Percentiles rank a stretch among this genome's conserved stretches.
Conservation (phyloP, 2,797 vertebrate genomes). For the Periparus ater region DNA sequence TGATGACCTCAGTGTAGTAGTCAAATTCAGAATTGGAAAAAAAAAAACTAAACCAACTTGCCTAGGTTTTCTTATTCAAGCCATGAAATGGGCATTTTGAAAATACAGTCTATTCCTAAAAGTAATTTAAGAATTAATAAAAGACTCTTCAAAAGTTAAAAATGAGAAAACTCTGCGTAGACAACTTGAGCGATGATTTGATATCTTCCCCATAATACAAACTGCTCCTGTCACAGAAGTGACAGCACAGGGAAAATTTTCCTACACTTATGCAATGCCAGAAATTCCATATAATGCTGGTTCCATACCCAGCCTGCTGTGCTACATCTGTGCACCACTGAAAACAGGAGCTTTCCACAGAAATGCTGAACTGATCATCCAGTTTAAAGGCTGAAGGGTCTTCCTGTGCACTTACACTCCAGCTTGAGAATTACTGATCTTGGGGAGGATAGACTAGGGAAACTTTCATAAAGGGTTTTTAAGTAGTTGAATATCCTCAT, state of each 20-base stretch:
- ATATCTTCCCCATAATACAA: not conserved
- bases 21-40: not conserved
- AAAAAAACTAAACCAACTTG: not conserved
- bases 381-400: not conserved
- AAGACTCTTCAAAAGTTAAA: not conserved
- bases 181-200: not conserved
- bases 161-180: not conserved
- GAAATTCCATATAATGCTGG: not conserved
- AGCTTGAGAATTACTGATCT: not conserved
- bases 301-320: not conserved
- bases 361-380: not conserved
- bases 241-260: not conserved
- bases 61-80: not conserved
- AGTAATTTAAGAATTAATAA: not conserved
- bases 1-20: not conserved
- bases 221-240: not conserved
- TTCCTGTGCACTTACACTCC: not conserved
- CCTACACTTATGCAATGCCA: rapidly evolving
- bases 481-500: not conserved
- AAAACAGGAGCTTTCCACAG: not conserved
- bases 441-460: not conserved
- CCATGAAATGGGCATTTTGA: not conserved
- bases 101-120: not conserved
- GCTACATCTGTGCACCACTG: not conserved
- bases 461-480: not conserved